Percentiles rank a stretch among this genome's conserved stretches.
These are phyloP conservation scores for Leptonema lineaticorne DNA, from an alignment of 1,140 invertebrate genomes.

Conservation along the genomic window DNA sequence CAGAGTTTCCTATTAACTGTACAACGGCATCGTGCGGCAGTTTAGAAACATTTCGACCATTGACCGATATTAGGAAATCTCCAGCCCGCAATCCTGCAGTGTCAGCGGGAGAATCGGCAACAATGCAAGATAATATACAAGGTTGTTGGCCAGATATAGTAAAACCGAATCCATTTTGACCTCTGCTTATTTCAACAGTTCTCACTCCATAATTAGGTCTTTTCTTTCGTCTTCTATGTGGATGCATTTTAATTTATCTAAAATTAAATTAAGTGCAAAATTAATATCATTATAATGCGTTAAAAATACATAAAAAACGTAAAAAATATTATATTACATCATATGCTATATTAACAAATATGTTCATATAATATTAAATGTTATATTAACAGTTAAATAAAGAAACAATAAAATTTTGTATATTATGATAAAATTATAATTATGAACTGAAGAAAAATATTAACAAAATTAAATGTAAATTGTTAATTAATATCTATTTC, in stretches of 20 bases:
- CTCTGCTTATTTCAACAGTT: slow-evolving; percentile 81
- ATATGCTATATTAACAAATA: background rate
- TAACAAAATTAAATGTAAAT: too few relatives aligned
- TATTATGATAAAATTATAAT: background rate
- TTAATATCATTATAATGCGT: background rate
- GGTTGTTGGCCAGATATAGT: slow-evolving; percentile 93
- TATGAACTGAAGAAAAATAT: too few relatives aligned
- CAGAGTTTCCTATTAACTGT: slow-evolving; percentile 80
- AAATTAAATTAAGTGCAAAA: slow-evolving; percentile 5
- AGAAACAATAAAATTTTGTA: background rate
- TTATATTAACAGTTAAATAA: background rate
- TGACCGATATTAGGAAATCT: slow-evolving; percentile 89
- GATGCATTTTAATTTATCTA: slow-evolving; percentile 30
- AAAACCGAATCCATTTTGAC: slow-evolving; percentile 86
- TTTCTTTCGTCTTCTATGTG: slow-evolving; percentile 49
- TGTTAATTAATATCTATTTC: too few relatives aligned
- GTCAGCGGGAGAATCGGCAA: slow-evolving; percentile 73
- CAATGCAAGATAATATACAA: slow-evolving; percentile 86
- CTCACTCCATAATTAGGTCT: slow-evolving; percentile 62
- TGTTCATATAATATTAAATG: background rate
- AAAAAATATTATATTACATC: background rate
- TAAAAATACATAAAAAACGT: background rate
- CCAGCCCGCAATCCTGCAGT: slow-evolving; percentile 82
- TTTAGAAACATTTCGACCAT: slow-evolving; percentile 85
- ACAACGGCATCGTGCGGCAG: slow-evolving; percentile 92